Percentiles rank a stretch among this genome's conserved stretches.
Evolutionary conservation across 35 echinoderm and acorn worm species (phyloP).

Genomic region (Apostichopus parvimensis): DNA sequence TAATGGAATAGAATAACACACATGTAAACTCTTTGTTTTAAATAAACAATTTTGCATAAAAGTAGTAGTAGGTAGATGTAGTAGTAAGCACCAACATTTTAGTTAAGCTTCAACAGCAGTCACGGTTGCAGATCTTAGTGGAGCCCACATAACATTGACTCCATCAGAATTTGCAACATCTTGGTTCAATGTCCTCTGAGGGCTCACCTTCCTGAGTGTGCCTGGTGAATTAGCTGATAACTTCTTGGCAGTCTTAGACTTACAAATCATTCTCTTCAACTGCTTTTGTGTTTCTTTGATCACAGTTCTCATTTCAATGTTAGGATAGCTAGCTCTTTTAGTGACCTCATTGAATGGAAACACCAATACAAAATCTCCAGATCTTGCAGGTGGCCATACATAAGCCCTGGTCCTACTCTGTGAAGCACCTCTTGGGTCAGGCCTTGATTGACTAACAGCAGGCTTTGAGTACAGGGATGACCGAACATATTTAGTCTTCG

Average conservation of each 20-base stretch:
- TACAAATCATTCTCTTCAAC: slow-evolving; percentile 69
- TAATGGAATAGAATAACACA: too few relatives aligned
- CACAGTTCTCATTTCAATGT: slow-evolving; percentile 74
- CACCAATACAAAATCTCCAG: slow-evolving; percentile 78
- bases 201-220: not conserved
- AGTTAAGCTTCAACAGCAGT: slow-evolving; percentile 12
- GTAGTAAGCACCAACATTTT: not conserved
- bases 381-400: slow-evolving; percentile 41
- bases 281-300: slow-evolving; percentile 84
- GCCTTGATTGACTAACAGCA: not conserved
- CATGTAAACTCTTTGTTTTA: too few relatives aligned
- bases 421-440: not conserved
- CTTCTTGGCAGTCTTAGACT: slow-evolving; percentile 53
- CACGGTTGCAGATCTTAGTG: slow-evolving; percentile 11
- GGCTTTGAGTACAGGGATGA: slow-evolving; percentile 18
- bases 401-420: not conserved
- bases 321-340: slow-evolving; percentile 63
- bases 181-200: not conserved
- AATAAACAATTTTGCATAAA: too few relatives aligned
- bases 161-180: slow-evolving; percentile 1
- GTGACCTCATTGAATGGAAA: slow-evolving; percentile 87
- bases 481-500: not conserved
- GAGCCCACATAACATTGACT: slow-evolving; percentile 8
- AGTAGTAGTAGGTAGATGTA: too few relatives aligned
- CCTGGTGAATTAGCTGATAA: not conserved